Percentiles rank a stretch among this genome's conserved stretches.
Conservation (phyloP, 1,140 invertebrate species). For the Drosophila malerkotliana region DNA sequence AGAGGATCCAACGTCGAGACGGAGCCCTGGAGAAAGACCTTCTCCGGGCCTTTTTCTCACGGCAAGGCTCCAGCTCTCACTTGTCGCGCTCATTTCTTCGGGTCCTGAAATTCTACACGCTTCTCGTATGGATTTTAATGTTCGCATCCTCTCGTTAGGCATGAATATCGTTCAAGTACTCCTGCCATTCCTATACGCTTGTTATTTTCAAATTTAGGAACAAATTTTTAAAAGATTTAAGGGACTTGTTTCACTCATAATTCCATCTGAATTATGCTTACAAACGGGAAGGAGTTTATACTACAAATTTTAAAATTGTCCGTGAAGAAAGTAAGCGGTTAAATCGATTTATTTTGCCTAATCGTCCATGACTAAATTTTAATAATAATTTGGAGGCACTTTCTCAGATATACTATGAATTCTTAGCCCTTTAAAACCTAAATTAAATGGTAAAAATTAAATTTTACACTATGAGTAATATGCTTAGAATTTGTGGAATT, state of each 20-base stretch:
- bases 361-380: constrained; percentile 7
- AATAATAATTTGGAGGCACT: neutral
- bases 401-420: neutral
- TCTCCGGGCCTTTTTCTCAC: constrained; percentile 58
- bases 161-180: constrained; percentile 41
- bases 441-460: too few relatives aligned
- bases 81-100: constrained; percentile 40
- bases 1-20: constrained; percentile 11
- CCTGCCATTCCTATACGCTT: constrained; percentile 34
- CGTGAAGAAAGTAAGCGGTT: constrained; percentile 7
- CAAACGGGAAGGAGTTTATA: constrained; percentile 26
- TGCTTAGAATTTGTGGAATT: too few relatives aligned
- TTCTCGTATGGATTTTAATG: constrained; percentile 58
- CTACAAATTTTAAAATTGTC: constrained; percentile 40
- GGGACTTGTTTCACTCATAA: constrained; percentile 11
- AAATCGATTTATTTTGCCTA: constrained; percentile 2
- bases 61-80: constrained; percentile 41
- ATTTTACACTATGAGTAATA: too few relatives aligned
- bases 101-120: constrained; percentile 71
- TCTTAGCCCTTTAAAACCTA: too few relatives aligned
- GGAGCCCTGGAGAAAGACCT: constrained; percentile 44
- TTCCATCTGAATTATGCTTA: constrained; percentile 33
- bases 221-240: constrained; percentile 24
- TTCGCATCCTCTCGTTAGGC: constrained; percentile 38
- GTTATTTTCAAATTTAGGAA: constrained; percentile 50